A percentile compares a stretch with the other conserved stretches of the same genome.
Evolutionary conservation across 2,113 vertebrate species (phyloP).

Genomic region (Promerops cafer): DNA sequence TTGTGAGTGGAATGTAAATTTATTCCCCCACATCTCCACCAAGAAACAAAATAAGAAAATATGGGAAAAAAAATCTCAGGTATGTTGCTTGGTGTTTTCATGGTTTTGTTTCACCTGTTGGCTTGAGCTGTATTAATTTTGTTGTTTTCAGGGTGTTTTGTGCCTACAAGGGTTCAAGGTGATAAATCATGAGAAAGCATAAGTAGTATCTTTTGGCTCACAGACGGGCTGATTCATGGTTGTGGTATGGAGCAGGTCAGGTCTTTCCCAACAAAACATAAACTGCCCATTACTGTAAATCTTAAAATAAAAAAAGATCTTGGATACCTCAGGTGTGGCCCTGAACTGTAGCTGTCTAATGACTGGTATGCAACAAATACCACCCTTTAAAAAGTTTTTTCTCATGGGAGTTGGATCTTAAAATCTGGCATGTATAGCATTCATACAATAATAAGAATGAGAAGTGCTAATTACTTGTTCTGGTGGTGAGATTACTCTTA

Average conservation of each 20-base stretch:
- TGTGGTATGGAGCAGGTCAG: neutral
- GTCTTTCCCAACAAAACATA: neutral
- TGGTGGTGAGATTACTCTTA: neutral
- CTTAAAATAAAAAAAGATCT: neutral
- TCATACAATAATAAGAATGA: neutral
- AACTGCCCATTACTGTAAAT: neutral
- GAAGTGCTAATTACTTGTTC: neutral
- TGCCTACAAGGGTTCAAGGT: neutral
- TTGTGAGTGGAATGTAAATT: neutral
- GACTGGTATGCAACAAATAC: neutral
- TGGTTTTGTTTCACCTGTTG: neutral
- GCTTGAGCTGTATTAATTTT: neutral
- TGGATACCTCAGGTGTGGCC: neutral
- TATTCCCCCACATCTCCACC: neutral
- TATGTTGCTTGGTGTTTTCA: neutral
- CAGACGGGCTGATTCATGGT: neutral
- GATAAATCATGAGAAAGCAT: neutral
- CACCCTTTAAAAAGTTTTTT: neutral
- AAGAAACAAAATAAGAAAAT: neutral
- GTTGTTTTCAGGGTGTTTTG: neutral
- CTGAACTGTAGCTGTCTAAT: neutral
- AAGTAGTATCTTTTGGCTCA: neutral
- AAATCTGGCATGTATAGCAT: neutral
- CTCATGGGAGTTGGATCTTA: accelerated
- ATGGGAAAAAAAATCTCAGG: neutral